Evolutionary conservation across 2,113 vertebrate genomes (phyloP), one percentile per base, ranked within the genome.

Genomic region (Rallus limicola): DNA sequence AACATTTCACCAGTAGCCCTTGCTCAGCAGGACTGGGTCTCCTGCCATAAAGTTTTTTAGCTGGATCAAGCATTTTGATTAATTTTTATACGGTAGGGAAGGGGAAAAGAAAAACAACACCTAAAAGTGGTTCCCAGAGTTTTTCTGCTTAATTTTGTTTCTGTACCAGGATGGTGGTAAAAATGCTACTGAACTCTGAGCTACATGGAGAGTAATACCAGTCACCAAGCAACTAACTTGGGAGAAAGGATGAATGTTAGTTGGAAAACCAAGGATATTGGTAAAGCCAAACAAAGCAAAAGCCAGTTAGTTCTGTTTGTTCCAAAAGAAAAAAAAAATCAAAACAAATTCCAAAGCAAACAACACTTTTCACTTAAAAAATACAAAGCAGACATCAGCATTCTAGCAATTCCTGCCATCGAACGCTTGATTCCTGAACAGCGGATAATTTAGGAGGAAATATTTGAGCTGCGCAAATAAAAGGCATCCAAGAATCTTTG

Each of bases 281-380:
- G 44, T 7, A 79, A 82, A 88, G 67, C 68, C 70, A 92, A 95
- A 76, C 33, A 82, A 91, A 86, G 75, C 55, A 92, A 53, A 81
- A 71, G 48, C 58, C 31, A 42, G 34, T 33, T 74, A 89, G 65
- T 40, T 90, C 75, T 91, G 24, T 2, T 13, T 74, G 85, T 93
- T 90, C 52, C 21, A 77, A 77, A 82, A 23, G 65, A 68, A 42
- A 75, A 31, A 60, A 46, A 26, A 70, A 72, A 92, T 80, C 56
- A 77, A 92, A 91, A 76, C 67, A 92, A 75, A 75, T 77, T 76
- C 93, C 93, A 94, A 92, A 95, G 67, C 82, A 95, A 97, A 94
- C 94, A 95, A 28, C 28, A 18, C 15, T 83, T 74, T 64, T 44
- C 53, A n/a, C 83, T 91, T 31, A 81, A 89, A 95, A 64, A 82